Evolutionary conservation across 2,113 vertebrate species (phyloP).

Genomic region (Anguilla japonica): DNA sequence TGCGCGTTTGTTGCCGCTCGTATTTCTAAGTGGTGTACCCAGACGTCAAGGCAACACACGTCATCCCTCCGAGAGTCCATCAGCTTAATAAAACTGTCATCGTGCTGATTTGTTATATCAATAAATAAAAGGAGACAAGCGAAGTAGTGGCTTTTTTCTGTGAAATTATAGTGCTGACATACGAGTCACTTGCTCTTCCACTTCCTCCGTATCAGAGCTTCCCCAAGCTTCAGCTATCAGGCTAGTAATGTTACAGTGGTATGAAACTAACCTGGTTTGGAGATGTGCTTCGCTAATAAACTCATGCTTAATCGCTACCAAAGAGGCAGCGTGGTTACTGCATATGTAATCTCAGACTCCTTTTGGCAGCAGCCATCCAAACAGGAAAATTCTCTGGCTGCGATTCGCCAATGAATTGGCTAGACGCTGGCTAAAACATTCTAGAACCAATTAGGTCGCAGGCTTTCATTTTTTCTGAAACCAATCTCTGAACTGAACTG

Average conservation of each 20-base stretch:
- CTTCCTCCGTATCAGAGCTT: neutral
- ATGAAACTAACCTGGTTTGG: neutral
- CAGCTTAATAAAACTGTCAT: conserved; percentile 51
- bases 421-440: no score
- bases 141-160: neutral
- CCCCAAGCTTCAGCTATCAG: neutral
- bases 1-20: neutral
- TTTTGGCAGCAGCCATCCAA: neutral
- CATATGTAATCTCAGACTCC: no score
- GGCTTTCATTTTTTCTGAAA: neutral
- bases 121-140: conserved; percentile 41
- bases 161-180: neutral
- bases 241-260: neutral
- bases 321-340: no score
- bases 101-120: conserved; percentile 45
- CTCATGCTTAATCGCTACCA: neutral
- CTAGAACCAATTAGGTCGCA: neutral
- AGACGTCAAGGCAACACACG: conserved; percentile 41
- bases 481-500: no score
- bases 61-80: conserved; percentile 51
- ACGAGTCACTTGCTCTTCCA: neutral
- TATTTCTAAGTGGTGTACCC: neutral
- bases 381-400: neutral
- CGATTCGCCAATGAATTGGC: neutral
- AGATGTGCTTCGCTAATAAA: neutral